These are phyloP conservation scores for Adelges cooleyi DNA, from an alignment of 1,140 invertebrate species.

Conservation along the genomic window DNA sequence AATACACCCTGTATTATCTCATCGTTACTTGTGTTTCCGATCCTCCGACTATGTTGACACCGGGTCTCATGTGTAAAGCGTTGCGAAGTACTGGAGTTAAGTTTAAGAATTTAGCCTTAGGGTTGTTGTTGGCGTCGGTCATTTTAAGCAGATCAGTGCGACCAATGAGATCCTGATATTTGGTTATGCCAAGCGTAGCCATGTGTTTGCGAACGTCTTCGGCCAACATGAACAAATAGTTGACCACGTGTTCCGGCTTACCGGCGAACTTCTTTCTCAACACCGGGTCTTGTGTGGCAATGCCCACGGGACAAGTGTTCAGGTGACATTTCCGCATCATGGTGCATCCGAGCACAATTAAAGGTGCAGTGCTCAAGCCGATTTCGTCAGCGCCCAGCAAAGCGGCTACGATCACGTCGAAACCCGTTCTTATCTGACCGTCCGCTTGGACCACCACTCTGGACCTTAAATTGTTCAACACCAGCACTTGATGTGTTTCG, in stretches of 20 bases:
- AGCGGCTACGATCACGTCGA: conserved; percentile 93
- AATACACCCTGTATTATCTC: not conserved
- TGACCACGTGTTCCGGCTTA: conserved; percentile 94
- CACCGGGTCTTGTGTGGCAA: conserved; percentile 94
- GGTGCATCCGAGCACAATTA: conserved; percentile 95
- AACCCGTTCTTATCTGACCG: conserved; percentile 84
- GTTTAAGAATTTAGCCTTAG: conserved; percentile 77
- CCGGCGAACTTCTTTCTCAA: conserved; percentile 93
- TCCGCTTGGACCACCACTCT: conserved; percentile 90
- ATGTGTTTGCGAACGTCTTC: conserved; percentile 86
- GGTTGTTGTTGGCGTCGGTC: conserved; percentile 46
- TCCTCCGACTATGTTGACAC: conserved; percentile 83
- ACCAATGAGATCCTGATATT: conserved; percentile 88
- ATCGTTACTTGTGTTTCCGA: conserved; percentile 51
- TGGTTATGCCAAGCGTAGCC: conserved; percentile 78
- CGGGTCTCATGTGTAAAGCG: conserved; percentile 77
- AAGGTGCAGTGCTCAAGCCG: conserved; percentile 94
- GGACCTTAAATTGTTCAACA: conserved; percentile 89
- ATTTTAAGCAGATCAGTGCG: conserved; percentile 75
- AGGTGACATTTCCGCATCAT: conserved; percentile 99
- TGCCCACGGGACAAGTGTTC: conserved; percentile 97
- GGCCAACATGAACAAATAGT: conserved; percentile 94
- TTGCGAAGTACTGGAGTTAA: conserved; percentile 76
- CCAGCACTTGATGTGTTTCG: conserved; percentile 94
- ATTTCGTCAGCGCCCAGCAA: conserved; percentile 95